phyloP scores from a whole-genome alignment of 2,797 vertebrate genomes.

The Chelonia mydas region DNA sequence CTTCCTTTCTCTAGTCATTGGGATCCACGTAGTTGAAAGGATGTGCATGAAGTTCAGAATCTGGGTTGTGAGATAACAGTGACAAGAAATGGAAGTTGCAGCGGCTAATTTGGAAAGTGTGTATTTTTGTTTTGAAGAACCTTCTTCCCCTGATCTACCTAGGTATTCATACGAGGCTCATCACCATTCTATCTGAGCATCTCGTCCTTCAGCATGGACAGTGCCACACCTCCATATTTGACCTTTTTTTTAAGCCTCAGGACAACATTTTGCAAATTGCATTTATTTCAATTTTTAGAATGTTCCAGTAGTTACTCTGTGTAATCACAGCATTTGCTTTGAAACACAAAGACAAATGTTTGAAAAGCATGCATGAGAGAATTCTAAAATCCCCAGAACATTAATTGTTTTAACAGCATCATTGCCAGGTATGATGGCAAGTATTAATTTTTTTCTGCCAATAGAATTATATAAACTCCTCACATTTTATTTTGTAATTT shows the following conservation, averaged over 20 bases:
- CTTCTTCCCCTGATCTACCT: background rate
- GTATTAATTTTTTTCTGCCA: background rate
- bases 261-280: background rate
- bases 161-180: background rate
- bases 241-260: background rate
- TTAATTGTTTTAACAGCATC: background rate
- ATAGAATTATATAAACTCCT: background rate
- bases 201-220: background rate
- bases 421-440: background rate
- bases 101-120: background rate
- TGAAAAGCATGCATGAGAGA: background rate
- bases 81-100: background rate
- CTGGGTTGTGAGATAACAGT: background rate
- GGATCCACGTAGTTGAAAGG: background rate
- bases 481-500: background rate
- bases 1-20: background rate
- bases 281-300: background rate
- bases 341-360: background rate
- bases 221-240: background rate
- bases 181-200: background rate
- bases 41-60: background rate
- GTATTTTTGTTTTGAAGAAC: background rate
- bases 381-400: background rate
- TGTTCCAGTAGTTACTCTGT: background rate
- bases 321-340: background rate